Evolutionary conservation across 2,113 vertebrate species (phyloP), one percentile per base, ranked within the genome.

Genomic region (Octodon degus): DNA sequence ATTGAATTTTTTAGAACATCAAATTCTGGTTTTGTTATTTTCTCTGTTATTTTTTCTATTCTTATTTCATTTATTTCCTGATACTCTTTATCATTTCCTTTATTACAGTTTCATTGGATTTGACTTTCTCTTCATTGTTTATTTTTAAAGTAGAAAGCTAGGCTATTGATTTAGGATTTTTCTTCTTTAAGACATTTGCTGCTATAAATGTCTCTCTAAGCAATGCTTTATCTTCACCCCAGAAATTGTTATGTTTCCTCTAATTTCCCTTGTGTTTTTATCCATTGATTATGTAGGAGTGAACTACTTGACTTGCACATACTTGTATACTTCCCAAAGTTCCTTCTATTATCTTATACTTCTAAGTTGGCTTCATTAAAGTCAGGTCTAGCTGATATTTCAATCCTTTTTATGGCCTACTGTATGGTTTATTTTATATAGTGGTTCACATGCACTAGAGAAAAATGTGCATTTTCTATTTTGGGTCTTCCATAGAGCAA

Each of bases 311-410:
- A 86, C 22, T 86, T 72, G 43, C 63, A 92, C 19, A 58, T 89
- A 92, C 80, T 92, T 87, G 2, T 84, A 17, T 63, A 76, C 86
- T 93, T 82, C 8, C 47, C 25, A 16, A 90, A 89, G 5, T 83
- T 90, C n/a, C 12, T 92, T 89, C 19, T 63, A 40, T 67, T 94
- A 79, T 40, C 37, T 92, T 86, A 83, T 86, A 83, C 79, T 94
- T 40, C 37, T 72, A 89, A 50, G 84, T 92, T 89, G 25, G 89
- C 72, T 70, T 17, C 30, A 67, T 60, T 82, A 13, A 10, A 90
- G 37, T 94, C 24, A 83, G 43, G 89, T 17, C 62, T 32, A 70
- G 5, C 60, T 58, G 43, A 79, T 47, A 40, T 72, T 67, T 76
- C 16, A 77, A 27, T 89, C 50, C 67, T 86, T 89, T 90, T 92